These are phyloP conservation scores for Drosophila nigricruria DNA, from an alignment of 2,888 invertebrate species.

Conservation along the genomic window DNA sequence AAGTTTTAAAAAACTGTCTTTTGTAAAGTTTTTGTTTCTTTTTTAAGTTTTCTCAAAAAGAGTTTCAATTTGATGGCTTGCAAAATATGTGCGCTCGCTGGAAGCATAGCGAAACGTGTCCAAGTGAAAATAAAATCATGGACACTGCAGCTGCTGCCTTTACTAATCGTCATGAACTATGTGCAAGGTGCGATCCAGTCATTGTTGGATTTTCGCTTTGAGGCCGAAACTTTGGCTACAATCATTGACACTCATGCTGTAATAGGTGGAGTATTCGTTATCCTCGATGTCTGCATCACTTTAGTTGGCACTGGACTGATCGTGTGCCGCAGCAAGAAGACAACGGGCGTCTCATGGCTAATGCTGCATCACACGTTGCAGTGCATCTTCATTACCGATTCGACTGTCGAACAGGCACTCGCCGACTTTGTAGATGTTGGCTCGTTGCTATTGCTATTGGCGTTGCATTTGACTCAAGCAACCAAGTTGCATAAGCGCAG, in stretches of 20 bases:
- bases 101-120: neutral
- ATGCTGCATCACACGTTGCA: slow-evolving; percentile 32
- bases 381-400: slow-evolving; percentile 7
- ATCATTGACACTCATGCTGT: neutral
- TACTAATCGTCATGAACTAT: slow-evolving; percentile 12
- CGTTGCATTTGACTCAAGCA: neutral
- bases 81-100: neutral
- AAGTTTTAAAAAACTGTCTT: neutral
- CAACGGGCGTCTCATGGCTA: slow-evolving; percentile 27
- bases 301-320: slow-evolving; percentile 18
- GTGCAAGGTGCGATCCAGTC: slow-evolving; percentile 11
- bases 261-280: slow-evolving; percentile 1
- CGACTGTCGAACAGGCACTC: slow-evolving; percentile 21
- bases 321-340: neutral
- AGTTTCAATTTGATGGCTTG: neutral
- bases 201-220: neutral
- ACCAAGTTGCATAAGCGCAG: slow-evolving; percentile 2
- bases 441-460: slow-evolving; percentile 38
- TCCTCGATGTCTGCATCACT: slow-evolving; percentile 14
- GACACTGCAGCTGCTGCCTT: neutral
- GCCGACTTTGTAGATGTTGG: slow-evolving; percentile 38
- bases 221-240: neutral
- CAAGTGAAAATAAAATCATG: neutral
- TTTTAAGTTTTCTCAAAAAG: no score
- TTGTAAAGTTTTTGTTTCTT: neutral